Conservation (phyloP, 2,113 vertebrate species). For the Hydropotes inermis region DNA sequence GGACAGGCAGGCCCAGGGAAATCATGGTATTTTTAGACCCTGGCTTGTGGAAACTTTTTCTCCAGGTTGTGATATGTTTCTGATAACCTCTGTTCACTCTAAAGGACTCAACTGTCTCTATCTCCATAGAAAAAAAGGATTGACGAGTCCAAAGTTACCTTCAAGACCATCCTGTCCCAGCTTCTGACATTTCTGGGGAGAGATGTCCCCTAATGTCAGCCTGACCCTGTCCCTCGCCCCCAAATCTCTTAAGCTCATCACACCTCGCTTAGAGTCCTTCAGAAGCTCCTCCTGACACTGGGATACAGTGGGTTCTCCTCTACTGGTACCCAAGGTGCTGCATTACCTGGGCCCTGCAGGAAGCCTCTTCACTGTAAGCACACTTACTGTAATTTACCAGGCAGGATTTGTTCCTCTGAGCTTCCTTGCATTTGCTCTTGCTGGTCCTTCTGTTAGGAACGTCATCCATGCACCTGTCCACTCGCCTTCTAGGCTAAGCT, state of each 20-base stretch:
- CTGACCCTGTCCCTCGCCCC: accelerated
- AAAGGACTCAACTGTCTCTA: neutral
- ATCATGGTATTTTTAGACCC: slow-evolving; percentile 62
- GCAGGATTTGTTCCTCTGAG: accelerated
- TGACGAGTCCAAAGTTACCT: neutral
- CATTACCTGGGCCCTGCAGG: accelerated
- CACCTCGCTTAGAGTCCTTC: neutral
- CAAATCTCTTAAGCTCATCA: no score
- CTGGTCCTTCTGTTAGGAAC: neutral
- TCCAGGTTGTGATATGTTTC: neutral
- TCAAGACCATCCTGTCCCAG: neutral
- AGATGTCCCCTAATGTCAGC: neutral
- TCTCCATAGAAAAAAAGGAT: neutral
- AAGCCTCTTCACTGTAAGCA: accelerated
- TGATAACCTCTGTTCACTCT: slow-evolving; percentile 10
- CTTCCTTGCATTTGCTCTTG: neutral
- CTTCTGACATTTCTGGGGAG: neutral
- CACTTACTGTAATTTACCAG: accelerated
- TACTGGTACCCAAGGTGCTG: neutral
- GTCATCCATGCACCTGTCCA: accelerated
- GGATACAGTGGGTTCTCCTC: neutral
- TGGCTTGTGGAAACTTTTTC: neutral
- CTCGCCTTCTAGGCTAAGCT: accelerated
- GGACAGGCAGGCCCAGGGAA: slow-evolving; percentile 37
- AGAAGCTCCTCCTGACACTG: neutral